Evolutionary conservation across 2,113 vertebrate genomes (phyloP).

Genomic region (Pimephales promelas): DNA sequence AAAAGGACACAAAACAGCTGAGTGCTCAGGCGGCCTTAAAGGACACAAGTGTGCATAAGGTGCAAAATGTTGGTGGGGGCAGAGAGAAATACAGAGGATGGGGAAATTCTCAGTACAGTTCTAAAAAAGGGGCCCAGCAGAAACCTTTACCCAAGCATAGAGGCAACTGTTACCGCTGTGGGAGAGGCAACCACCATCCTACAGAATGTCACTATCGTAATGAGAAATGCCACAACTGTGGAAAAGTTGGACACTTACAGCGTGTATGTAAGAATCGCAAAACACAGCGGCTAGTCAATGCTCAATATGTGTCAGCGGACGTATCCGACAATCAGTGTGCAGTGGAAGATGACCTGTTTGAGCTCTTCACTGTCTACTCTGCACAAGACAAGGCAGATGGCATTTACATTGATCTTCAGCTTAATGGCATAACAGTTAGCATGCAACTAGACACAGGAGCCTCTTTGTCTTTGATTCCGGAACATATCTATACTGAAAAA

Average conservation of each 20-base stretch:
- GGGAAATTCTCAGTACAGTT: background rate
- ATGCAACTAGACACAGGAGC: constrained; percentile 36
- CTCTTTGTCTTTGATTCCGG: constrained; percentile 8
- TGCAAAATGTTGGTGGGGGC: background rate
- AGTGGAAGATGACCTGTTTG: constrained; percentile 16
- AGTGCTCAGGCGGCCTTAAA: background rate
- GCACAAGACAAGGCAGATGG: constrained; percentile 1
- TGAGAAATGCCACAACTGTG: constrained; percentile 30
- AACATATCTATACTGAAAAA: background rate
- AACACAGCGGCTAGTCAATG: background rate
- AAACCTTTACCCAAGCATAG: background rate
- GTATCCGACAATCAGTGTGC: background rate
- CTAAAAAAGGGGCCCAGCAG: background rate
- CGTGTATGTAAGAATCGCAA: background rate
- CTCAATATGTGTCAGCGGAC: background rate
- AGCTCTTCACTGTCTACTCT: constrained; percentile 35
- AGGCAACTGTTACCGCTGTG: constrained; percentile 24
- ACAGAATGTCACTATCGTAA: background rate
- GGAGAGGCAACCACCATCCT: background rate
- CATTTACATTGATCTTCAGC: background rate
- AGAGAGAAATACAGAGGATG: background rate
- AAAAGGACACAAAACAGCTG: constrained; percentile 16
- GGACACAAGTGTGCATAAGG: constrained; percentile 2
- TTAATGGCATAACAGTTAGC: background rate
- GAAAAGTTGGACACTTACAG: constrained; percentile 24